Percentiles rank a stretch among this genome's conserved stretches.
phyloP scores from a whole-genome alignment of 2,888 invertebrate species.

The Cancer borealis region DNA sequence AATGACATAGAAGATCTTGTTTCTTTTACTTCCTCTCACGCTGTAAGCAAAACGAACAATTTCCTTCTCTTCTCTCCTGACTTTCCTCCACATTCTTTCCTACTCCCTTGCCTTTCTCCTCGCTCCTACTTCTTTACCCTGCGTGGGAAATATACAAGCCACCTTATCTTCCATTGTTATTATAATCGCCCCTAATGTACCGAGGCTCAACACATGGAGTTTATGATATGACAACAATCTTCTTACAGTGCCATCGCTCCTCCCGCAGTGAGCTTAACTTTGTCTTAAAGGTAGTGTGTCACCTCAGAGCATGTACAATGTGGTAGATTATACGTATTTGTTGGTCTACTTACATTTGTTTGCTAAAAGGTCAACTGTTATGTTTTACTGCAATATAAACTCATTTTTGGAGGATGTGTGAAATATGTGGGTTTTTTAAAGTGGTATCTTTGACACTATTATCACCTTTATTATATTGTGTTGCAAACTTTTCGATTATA shows the following conservation, averaged over 20 bases:
- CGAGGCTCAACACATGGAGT: neutral
- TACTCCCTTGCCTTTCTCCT: neutral
- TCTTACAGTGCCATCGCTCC: neutral
- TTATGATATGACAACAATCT: constrained; percentile 18
- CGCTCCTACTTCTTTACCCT: neutral
- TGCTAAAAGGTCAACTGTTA: too few relatives aligned
- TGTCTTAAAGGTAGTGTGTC: neutral
- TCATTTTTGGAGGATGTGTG: too few relatives aligned
- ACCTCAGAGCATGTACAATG: neutral
- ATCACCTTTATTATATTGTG: too few relatives aligned
- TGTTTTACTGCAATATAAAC: too few relatives aligned
- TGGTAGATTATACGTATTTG: too few relatives aligned
- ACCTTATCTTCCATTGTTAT: constrained; percentile 2
- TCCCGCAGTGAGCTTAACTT: neutral
- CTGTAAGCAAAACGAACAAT: too few relatives aligned
- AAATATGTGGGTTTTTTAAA: too few relatives aligned
- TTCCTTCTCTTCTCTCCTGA: neutral
- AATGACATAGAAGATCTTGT: neutral
- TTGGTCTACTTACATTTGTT: too few relatives aligned
- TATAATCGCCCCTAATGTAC: constrained; percentile 23
- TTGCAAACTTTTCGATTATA: too few relatives aligned
- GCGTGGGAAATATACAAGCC: neutral
- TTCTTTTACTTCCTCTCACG: neutral
- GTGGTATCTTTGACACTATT: too few relatives aligned
- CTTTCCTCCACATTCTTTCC: neutral